Conservation (phyloP, 2,888 invertebrate species). For the Lasioglossum marginatum region DNA sequence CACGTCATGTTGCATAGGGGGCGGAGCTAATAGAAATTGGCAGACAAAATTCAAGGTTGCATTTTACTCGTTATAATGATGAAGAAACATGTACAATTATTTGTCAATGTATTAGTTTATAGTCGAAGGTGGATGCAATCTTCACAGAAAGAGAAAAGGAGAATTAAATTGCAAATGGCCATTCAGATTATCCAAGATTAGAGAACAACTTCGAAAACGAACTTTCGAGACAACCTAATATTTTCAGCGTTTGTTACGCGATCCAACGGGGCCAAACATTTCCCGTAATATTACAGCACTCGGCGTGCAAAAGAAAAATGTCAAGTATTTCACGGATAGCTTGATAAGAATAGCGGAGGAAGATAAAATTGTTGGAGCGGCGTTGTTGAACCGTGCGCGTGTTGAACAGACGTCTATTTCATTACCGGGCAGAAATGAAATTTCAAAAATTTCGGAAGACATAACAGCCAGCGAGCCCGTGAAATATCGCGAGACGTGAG, state of each 20-base stretch:
- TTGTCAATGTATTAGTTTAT: background rate
- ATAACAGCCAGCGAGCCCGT: background rate
- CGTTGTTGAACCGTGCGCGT: background rate
- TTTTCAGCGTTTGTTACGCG: background rate
- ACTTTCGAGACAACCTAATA: background rate
- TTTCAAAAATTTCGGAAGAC: conserved; percentile 34
- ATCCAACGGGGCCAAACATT: background rate
- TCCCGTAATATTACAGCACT: background rate
- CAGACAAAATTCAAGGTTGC: background rate
- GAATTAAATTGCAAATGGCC: no score
- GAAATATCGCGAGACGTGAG: conserved; percentile 28
- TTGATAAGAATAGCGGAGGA: background rate
- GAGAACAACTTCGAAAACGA: no score
- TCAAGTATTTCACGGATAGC: background rate
- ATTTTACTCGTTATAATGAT: background rate
- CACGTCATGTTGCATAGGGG: background rate
- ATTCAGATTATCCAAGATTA: no score
- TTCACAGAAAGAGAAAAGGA: no score
- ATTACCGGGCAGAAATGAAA: background rate
- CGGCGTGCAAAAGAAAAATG: background rate
- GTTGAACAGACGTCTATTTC: background rate
- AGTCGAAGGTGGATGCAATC: no score
- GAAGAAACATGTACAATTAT: background rate
- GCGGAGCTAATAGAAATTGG: background rate
- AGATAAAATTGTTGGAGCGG: background rate